phyloP scores from a whole-genome alignment of 2,888 invertebrate species.

The Plebejus melissa region DNA sequence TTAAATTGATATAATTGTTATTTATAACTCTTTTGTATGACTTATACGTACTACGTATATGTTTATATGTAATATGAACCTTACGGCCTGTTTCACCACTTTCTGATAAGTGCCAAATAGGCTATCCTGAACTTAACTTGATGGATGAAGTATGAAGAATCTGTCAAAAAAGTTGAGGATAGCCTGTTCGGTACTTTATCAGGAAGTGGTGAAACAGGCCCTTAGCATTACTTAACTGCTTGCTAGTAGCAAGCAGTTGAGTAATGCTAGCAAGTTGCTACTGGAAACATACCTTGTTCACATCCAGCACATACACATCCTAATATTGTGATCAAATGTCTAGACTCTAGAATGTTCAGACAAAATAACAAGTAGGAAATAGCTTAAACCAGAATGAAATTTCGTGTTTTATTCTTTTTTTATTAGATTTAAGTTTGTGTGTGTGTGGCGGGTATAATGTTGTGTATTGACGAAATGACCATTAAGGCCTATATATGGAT shows the following conservation, averaged over 20 bases:
- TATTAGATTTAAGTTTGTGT: too few species aligned
- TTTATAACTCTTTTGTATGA: background rate
- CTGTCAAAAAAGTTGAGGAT: too few species aligned
- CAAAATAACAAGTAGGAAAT: background rate
- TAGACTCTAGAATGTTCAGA: background rate
- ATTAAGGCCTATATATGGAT: too few species aligned
- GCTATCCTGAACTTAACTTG: too few species aligned
- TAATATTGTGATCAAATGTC: background rate
- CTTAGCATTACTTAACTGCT: background rate
- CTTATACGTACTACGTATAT: background rate
- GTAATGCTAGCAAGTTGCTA: too few species aligned
- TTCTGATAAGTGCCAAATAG: too few species aligned
- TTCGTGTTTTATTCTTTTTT: too few species aligned
- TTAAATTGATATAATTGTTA: background rate
- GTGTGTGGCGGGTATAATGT: too few species aligned
- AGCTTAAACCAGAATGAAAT: background rate
- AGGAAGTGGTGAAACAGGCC: too few species aligned
- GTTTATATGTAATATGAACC: background rate
- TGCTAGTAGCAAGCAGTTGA: background rate
- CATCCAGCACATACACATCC: background rate
- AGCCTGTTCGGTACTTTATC: too few species aligned
- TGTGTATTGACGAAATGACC: too few species aligned
- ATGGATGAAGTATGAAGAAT: too few species aligned
- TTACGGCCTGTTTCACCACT: background rate
- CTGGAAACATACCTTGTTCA: background rate